phyloP scores from a whole-genome alignment of 2,113 vertebrate genomes.

The Ornithorhynchus anatinus region DNA sequence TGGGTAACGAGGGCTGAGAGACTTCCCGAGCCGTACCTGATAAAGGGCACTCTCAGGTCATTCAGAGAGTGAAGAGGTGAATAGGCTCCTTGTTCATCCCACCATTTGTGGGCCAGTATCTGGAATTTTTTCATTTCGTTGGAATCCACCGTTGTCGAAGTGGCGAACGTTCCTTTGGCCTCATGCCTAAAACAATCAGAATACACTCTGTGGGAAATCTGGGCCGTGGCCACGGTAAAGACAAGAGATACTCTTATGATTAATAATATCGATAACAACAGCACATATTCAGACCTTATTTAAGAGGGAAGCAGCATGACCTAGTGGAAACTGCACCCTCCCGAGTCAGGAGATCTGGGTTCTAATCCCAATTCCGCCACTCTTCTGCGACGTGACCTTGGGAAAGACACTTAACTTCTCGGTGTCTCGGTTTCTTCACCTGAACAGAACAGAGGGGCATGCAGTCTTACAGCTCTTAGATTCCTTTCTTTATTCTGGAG shows the following conservation, averaged over 20 bases:
- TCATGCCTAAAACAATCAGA: conserved; percentile 42
- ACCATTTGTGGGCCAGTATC: conserved; percentile 87
- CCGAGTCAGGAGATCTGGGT: neutral
- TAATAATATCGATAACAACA: neutral
- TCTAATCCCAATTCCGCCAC: neutral
- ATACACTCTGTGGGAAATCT: conserved; percentile 12
- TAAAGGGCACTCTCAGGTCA: conserved; percentile 92
- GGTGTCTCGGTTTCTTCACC: no score
- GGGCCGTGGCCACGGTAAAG: neutral
- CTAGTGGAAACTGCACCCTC: neutral
- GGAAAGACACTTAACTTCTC: no score
- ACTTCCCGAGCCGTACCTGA: conserved; percentile 76
- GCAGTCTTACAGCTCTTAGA: no score
- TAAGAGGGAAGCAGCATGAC: neutral
- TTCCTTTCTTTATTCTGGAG: no score
- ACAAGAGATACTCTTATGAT: neutral
- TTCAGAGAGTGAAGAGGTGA: conserved; percentile 92
- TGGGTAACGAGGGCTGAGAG: neutral
- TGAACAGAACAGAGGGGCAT: no score
- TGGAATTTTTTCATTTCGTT: conserved; percentile 87
- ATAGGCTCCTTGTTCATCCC: conserved; percentile 90
- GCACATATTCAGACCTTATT: no score
- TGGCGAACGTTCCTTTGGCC: conserved; percentile 46
- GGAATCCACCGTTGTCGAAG: conserved; percentile 83
- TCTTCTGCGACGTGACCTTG: no score